A percentile compares a stretch with the other conserved stretches of the same genome.
phyloP scores from a whole-genome alignment of 2,113 vertebrate genomes.

The Acrocephalus kingi region DNA sequence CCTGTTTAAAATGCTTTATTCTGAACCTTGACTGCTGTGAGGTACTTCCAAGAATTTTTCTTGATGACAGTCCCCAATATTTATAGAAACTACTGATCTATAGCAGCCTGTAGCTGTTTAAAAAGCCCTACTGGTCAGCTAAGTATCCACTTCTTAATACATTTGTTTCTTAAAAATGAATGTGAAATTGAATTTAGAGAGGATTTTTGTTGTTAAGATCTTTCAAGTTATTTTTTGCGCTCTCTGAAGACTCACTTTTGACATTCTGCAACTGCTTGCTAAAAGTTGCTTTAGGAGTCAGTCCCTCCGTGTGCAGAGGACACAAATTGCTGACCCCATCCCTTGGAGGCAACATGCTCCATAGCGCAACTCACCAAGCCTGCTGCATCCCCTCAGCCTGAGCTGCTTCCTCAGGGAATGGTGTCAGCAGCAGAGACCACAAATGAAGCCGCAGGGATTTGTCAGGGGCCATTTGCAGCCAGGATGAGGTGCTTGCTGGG shows the following conservation, averaged over 20 bases:
- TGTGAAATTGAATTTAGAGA: background rate
- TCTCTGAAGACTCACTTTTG: background rate
- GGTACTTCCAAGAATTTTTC: background rate
- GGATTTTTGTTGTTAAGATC: background rate
- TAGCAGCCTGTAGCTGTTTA: background rate
- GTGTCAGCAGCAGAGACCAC: background rate
- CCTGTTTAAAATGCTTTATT: background rate
- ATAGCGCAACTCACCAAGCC: background rate
- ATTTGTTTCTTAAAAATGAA: background rate
- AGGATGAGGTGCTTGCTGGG: background rate
- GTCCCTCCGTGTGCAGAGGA: background rate
- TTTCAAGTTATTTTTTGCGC: background rate
- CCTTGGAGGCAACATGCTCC: background rate
- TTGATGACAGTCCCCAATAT: background rate
- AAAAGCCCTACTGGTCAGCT: background rate
- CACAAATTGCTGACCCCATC: background rate
- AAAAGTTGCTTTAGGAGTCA: background rate
- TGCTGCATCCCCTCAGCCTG: background rate
- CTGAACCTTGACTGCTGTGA: background rate
- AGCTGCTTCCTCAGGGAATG: background rate
- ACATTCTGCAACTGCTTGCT: background rate
- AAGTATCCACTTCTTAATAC: background rate
- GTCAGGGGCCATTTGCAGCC: background rate
- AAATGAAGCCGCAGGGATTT: background rate
- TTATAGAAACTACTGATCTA: background rate